These are phyloP conservation scores for Lepeophtheirus salmonis DNA, from an alignment of 1,140 invertebrate genomes.

Conservation along the genomic window DNA sequence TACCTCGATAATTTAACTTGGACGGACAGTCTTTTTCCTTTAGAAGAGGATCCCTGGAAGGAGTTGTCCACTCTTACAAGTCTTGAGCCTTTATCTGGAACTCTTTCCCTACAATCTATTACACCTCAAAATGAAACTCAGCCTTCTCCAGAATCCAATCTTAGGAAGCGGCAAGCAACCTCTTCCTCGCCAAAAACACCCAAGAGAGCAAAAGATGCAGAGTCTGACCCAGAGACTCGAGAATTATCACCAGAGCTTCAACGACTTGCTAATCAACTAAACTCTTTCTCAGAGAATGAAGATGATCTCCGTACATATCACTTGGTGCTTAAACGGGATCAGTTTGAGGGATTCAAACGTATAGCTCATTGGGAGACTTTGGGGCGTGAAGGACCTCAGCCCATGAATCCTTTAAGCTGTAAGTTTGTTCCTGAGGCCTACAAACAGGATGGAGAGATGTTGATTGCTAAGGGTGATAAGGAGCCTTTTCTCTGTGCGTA, in stretches of 20 bases:
- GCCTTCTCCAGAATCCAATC: not conserved
- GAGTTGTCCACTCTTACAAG: not conserved
- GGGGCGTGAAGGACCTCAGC: not conserved
- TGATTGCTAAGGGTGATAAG: not conserved
- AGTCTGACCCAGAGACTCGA: not conserved
- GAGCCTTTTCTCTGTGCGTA: conserved; percentile 18
- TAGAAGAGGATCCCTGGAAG: not conserved
- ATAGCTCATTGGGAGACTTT: not conserved
- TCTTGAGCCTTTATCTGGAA: too few relatives aligned
- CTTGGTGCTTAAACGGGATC: not conserved
- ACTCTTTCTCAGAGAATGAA: not conserved
- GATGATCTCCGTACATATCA: not conserved
- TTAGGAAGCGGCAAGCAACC: too few relatives aligned
- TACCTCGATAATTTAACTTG: not conserved
- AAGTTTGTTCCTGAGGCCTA: not conserved
- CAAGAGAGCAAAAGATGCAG: not conserved
- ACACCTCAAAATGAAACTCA: not conserved
- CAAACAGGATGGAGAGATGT: not conserved
- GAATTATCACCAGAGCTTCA: not conserved
- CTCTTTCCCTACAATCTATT: too few relatives aligned
- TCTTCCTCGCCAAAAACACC: not conserved
- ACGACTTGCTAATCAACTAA: not conserved
- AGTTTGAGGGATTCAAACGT: not conserved
- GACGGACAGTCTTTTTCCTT: not conserved
- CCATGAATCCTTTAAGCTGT: not conserved